Conservation (phyloP, 2,888 invertebrate genomes). For the Scaptomyza tumidula region DNA sequence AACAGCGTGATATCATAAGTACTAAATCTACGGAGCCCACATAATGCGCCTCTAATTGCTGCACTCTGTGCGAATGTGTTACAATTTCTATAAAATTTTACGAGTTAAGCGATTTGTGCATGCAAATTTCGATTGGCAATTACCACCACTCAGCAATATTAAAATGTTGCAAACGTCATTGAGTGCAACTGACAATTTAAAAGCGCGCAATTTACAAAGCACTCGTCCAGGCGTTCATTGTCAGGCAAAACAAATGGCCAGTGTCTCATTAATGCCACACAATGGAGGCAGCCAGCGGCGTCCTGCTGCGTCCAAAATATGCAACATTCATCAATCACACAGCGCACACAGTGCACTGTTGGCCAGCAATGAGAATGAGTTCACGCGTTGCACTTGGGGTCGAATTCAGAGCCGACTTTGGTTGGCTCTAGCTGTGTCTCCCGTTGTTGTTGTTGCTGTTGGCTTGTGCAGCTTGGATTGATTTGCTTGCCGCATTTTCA, state of each 20-base stretch:
- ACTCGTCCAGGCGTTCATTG: conserved; percentile 49
- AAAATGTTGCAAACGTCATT: conserved; percentile 58
- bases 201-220: conserved; percentile 33
- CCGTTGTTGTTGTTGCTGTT: background rate
- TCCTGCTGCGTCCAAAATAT: conserved; percentile 80
- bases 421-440: conserved; percentile 25
- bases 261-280: conserved; percentile 77
- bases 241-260: conserved; percentile 71
- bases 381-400: conserved; percentile 77
- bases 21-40: conserved; percentile 52
- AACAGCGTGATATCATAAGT: conserved; percentile 25
- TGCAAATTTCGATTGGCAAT: conserved; percentile 53
- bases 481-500: conserved; percentile 80
- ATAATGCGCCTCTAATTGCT: conserved; percentile 69
- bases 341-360: conserved; percentile 67
- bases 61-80: conserved; percentile 48
- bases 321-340: conserved; percentile 82
- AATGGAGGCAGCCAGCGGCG: conserved; percentile 66
- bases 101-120: conserved; percentile 40
- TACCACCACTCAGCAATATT: conserved; percentile 45
- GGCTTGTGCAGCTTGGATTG: conserved; percentile 59
- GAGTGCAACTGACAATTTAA: conserved; percentile 49
- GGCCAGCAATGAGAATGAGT: conserved; percentile 68
- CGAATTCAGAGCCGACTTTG: conserved; percentile 46
- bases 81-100: conserved; percentile 60